These are phyloP conservation scores for Oreochromis aureus DNA, from an alignment of 2,113 vertebrate species.

Conservation along the genomic window DNA sequence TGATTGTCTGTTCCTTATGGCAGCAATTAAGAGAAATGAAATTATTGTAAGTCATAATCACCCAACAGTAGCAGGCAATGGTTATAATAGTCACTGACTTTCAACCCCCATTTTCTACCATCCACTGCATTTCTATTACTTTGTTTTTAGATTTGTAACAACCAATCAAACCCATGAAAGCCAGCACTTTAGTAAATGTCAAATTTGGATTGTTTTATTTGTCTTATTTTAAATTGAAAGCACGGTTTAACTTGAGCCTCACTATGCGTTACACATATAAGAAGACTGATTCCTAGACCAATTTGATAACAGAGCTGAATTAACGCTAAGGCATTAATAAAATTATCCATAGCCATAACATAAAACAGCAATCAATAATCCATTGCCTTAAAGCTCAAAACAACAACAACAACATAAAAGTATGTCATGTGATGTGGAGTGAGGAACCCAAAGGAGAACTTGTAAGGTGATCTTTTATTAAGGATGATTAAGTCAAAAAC, in stretches of 20 bases:
- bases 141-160: background rate
- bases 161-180: background rate
- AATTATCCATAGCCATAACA: background rate
- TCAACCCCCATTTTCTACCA: background rate
- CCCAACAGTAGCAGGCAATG: background rate
- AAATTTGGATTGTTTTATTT: background rate
- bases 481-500: background rate
- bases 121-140: background rate
- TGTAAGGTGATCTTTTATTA: background rate
- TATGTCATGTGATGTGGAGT: background rate
- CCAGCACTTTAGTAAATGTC: background rate
- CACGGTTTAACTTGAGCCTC: background rate
- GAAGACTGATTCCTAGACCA: background rate
- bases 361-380: background rate
- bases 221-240: background rate
- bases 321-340: background rate
- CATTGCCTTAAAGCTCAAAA: background rate
- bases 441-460: background rate
- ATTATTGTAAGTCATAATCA: background rate
- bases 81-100: background rate
- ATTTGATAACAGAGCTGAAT: background rate
- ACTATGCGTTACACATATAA: background rate
- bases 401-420: background rate
- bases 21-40: slow-evolving; percentile 28
- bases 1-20: slow-evolving; percentile 38